Percentiles rank a stretch among this genome's conserved stretches.
Evolutionary conservation across 1,140 invertebrate genomes (phyloP).

Genomic region (Reticulitermes speratus): DNA sequence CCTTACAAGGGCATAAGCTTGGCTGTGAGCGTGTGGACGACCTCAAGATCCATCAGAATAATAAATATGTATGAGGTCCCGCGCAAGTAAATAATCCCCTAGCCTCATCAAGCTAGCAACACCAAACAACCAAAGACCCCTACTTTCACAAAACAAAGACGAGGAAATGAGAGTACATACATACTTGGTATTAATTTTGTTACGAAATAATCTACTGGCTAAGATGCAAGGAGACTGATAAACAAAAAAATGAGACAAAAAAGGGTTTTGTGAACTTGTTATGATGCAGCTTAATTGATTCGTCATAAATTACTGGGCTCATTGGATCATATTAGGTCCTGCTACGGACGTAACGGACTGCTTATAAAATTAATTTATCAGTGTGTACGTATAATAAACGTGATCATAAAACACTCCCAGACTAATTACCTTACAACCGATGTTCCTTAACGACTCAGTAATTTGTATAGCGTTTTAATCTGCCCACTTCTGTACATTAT

Average conservation of each 20-base stretch:
- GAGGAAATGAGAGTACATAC: background rate
- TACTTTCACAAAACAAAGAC: background rate
- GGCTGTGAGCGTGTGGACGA: background rate
- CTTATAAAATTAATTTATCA: background rate
- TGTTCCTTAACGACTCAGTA: background rate
- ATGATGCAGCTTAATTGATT: background rate
- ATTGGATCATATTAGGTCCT: constrained; percentile 12
- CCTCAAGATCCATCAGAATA: background rate
- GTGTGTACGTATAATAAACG: background rate
- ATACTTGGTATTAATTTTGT: background rate
- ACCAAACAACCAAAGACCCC: background rate
- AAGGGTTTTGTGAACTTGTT: background rate
- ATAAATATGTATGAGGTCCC: constrained; percentile 18
- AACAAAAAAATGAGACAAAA: background rate
- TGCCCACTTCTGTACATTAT: background rate
- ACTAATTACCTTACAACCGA: background rate
- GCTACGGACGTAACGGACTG: background rate
- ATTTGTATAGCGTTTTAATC: background rate
- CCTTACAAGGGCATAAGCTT: constrained; percentile 9
- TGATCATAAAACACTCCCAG: background rate
- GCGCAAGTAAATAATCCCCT: background rate
- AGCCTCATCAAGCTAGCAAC: background rate
- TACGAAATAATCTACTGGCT: background rate
- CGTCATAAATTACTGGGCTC: constrained; percentile 6
- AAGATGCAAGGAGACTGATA: background rate